A percentile compares a stretch with the other conserved stretches of the same genome.
These are phyloP conservation scores for Hippocampus abdominalis DNA, from an alignment of 2,113 vertebrate species.

Conservation along the genomic window DNA sequence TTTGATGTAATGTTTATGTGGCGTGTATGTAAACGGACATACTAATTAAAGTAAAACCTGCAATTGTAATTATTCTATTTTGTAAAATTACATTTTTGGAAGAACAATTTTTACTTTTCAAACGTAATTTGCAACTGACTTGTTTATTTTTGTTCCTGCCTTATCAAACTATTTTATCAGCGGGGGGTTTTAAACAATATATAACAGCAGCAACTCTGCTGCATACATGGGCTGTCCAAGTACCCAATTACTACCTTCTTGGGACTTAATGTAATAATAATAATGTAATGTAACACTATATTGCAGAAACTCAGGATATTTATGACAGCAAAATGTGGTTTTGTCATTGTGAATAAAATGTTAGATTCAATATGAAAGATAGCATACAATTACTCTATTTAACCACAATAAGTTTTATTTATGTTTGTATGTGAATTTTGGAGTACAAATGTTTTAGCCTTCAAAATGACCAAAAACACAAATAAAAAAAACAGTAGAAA, in stretches of 20 bases:
- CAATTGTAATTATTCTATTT: neutral
- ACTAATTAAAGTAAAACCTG: neutral
- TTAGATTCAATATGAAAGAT: neutral
- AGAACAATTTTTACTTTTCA: neutral
- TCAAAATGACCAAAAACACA: slow-evolving; percentile 64
- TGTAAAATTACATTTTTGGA: neutral
- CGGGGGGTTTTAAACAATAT: neutral
- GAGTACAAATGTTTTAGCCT: slow-evolving; percentile 68
- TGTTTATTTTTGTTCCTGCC: neutral
- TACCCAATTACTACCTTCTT: neutral
- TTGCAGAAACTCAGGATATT: neutral
- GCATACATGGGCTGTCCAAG: neutral
- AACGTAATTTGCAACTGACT: neutral
- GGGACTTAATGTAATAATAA: neutral
- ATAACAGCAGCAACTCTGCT: neutral
- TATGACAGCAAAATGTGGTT: neutral
- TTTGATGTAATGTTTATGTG: too few relatives aligned
- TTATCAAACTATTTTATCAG: neutral
- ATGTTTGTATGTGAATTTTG: slow-evolving; percentile 61
- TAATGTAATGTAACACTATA: neutral
- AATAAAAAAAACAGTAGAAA: slow-evolving; percentile 63
- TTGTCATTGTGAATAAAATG: neutral
- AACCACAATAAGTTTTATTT: slow-evolving; percentile 67
- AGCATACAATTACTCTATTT: slow-evolving; percentile 11
- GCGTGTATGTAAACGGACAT: neutral